Percentiles rank a stretch among this genome's conserved stretches.
phyloP scores from a whole-genome alignment of 2,113 vertebrate species.

The Eretmochelys imbricata region DNA sequence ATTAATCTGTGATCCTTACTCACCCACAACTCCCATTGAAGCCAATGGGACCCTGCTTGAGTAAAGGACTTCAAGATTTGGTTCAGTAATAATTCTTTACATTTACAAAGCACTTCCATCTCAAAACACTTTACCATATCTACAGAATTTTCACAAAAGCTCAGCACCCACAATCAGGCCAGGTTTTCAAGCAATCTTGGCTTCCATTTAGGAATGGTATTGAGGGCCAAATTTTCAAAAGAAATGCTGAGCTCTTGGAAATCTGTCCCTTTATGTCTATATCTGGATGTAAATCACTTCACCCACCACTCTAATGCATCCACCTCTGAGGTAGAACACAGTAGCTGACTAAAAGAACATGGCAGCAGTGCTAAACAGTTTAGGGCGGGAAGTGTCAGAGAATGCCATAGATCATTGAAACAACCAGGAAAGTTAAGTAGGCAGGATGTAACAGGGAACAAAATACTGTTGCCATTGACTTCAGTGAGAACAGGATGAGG shows the following conservation, averaged over 20 bases:
- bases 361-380: background rate
- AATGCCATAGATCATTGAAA: background rate
- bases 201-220: background rate
- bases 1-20: background rate
- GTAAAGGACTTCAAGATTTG: background rate
- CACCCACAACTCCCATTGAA: background rate
- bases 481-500: background rate
- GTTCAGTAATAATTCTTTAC: background rate
- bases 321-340: background rate
- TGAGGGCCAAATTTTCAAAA: background rate
- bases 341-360: background rate
- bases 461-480: background rate
- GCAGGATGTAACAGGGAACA: background rate
- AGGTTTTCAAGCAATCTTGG: background rate
- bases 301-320: background rate
- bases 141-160: accelerated
- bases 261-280: accelerated
- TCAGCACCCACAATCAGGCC: accelerated
- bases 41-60: background rate
- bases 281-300: background rate
- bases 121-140: background rate
- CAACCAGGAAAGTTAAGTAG: background rate
- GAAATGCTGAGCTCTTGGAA: background rate
- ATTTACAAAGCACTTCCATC: background rate
- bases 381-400: background rate